phyloP scores from a whole-genome alignment of 2,888 invertebrate species.

The Tipula confusa region DNA sequence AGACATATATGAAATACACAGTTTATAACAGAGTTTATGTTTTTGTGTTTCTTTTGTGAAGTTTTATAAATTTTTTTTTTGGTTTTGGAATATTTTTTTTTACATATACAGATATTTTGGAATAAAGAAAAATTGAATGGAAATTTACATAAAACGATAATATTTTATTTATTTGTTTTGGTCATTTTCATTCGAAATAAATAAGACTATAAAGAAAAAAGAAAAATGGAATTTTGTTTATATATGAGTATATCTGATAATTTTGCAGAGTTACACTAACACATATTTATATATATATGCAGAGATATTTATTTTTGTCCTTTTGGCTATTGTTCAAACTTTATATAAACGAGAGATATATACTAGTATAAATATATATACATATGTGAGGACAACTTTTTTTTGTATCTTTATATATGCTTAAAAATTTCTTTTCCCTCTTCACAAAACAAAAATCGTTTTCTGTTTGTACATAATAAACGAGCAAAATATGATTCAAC shows the following conservation, averaged over 20 bases:
- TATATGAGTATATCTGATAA: neutral
- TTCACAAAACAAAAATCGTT: neutral
- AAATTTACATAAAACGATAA: constrained; percentile 25
- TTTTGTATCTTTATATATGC: neutral
- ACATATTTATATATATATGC: neutral
- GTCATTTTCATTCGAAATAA: neutral
- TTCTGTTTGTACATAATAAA: constrained; percentile 3
- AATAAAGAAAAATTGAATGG: constrained; percentile 1
- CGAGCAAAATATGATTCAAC: neutral
- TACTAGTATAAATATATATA: neutral
- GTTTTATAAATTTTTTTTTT: neutral
- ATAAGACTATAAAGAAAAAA: neutral
- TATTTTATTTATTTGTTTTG: constrained; percentile 16
- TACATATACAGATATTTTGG: neutral
- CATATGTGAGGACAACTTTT: neutral
- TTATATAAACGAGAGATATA: neutral
- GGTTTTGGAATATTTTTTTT: neutral
- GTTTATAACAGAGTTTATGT: neutral
- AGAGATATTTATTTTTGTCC: neutral
- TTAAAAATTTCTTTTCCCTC: neutral
- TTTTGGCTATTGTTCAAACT: neutral
- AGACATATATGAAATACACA: neutral
- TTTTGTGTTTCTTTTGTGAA: neutral
- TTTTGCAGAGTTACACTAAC: neutral
- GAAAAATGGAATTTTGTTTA: neutral